Percentiles rank a stretch among this genome's conserved stretches.
These are phyloP conservation scores for Drosophila tropicalis DNA, from an alignment of 1,140 invertebrate genomes.

Conservation along the genomic window DNA sequence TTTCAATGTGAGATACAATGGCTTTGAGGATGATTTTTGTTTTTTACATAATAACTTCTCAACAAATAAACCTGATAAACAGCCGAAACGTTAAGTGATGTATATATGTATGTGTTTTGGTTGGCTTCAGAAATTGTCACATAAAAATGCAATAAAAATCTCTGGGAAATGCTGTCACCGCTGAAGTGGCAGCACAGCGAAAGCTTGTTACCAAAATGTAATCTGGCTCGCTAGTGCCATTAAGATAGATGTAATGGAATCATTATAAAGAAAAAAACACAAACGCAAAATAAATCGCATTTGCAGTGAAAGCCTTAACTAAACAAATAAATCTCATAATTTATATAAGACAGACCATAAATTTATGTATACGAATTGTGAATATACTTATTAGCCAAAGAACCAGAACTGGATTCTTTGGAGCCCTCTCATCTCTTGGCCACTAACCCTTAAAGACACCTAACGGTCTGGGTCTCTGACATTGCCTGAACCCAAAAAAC, in stretches of 20 bases:
- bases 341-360: constrained; percentile 10
- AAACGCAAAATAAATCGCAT: constrained; percentile 23
- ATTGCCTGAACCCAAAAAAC: constrained; percentile 1
- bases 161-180: constrained; percentile 58
- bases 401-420: constrained; percentile 6
- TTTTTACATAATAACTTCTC: constrained; percentile 44
- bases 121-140: constrained; percentile 64
- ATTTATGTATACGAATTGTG: background rate
- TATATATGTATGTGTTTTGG: constrained; percentile 2
- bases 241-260: constrained; percentile 72
- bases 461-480: constrained; percentile 14
- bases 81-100: background rate
- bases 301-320: constrained; percentile 54
- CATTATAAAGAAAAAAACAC: constrained; percentile 44
- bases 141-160: constrained; percentile 79
- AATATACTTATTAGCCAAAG: background rate
- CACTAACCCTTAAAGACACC: constrained; percentile 13
- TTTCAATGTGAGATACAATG: background rate
- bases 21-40: constrained; percentile 31
- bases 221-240: constrained; percentile 69
- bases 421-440: constrained; percentile 28
- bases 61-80: constrained; percentile 5
- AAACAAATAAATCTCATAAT: constrained; percentile 5
- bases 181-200: constrained; percentile 47
- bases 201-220: constrained; percentile 78